Conservation (phyloP, 2,797 vertebrate genomes). For the Lindbergichthys nudifrons region DNA sequence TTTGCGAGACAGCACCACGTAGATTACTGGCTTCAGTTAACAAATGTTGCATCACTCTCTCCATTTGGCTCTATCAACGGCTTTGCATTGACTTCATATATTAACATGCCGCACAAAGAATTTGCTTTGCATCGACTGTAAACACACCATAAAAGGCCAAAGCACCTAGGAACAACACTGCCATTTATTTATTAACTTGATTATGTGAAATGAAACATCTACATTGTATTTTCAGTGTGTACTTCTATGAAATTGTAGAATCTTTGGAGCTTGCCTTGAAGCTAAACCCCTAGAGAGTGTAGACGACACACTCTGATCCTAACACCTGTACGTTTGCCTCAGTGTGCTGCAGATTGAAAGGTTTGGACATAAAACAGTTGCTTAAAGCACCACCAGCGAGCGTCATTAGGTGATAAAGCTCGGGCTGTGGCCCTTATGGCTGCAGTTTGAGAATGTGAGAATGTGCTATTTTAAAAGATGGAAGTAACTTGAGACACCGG, state of each 20-base stretch:
- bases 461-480: conserved; percentile 84
- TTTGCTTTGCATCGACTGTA: no score
- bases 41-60: no score
- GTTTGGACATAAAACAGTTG: conserved; percentile 8
- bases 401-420: conserved; percentile 24
- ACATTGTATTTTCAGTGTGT: neutral
- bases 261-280: neutral
- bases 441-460: conserved; percentile 71
- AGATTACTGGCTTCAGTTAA: no score
- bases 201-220: neutral
- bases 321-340: neutral
- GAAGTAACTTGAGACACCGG: conserved; percentile 81
- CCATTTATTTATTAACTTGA: no score
- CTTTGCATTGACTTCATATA: no score
- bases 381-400: neutral
- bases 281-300: neutral
- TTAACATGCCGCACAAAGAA: no score
- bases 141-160: no score
- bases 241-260: neutral
- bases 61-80: no score
- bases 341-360: neutral
- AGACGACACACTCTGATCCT: neutral
- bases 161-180: no score
- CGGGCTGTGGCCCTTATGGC: conserved; percentile 36
- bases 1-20: no score